Conservation (phyloP, 2,797 vertebrate species). For the Pseudochirops corinnae region DNA sequence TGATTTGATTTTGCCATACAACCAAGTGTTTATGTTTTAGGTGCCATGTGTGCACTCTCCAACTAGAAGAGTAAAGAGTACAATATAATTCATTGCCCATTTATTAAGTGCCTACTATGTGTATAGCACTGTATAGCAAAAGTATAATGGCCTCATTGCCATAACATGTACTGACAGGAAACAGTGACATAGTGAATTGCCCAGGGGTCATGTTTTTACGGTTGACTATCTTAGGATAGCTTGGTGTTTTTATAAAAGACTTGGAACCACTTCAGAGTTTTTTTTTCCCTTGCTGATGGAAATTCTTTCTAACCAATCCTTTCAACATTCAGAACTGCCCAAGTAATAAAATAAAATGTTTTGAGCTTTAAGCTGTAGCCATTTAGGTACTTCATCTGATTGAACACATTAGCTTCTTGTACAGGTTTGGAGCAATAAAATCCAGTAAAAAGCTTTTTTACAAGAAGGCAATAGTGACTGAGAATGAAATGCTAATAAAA, state of each 20-base stretch:
- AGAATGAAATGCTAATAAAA: slow-evolving; percentile 54
- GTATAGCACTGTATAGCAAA: background rate
- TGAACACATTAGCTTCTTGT: background rate
- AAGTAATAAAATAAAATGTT: background rate
- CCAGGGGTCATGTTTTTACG: background rate
- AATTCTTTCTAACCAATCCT: background rate
- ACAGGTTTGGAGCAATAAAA: background rate
- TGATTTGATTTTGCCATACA: background rate
- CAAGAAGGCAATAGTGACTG: background rate
- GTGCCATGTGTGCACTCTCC: background rate
- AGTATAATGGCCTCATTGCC: background rate
- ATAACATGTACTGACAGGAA: background rate
- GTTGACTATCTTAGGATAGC: background rate
- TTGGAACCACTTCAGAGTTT: background rate
- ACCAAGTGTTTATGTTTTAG: background rate
- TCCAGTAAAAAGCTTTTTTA: background rate
- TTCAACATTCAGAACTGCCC: background rate
- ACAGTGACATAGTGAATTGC: background rate
- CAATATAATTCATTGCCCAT: background rate
- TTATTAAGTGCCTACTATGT: background rate
- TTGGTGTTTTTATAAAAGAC: background rate
- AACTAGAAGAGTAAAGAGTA: background rate
- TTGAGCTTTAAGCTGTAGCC: background rate
- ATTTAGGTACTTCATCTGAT: background rate
- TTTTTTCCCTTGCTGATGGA: slow-evolving; percentile 10